Conservation (phyloP, 2,797 vertebrate species). For the Salarias fasciatus region DNA sequence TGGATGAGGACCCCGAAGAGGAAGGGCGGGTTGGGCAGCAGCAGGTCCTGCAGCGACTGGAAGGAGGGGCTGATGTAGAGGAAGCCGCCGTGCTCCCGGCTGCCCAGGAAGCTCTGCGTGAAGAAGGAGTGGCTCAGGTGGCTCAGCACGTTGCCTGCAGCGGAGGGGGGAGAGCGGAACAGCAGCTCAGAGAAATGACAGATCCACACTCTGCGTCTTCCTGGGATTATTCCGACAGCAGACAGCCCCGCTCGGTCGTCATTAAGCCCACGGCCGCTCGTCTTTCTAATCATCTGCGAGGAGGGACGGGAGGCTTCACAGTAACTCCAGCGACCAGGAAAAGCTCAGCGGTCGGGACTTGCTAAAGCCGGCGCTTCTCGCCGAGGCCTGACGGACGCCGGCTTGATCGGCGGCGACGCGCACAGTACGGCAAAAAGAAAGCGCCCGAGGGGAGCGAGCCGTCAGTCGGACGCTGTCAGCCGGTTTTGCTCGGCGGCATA, state of each 20-base stretch:
- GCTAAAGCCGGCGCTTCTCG: slow-evolving; percentile 55
- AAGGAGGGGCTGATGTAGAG: slow-evolving; percentile 94
- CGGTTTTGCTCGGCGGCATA: slow-evolving; percentile 41
- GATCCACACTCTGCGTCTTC: background rate
- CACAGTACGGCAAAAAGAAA: slow-evolving; percentile 54
- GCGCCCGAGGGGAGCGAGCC: slow-evolving; percentile 43
- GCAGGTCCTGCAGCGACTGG: slow-evolving; percentile 95
- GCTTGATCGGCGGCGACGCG: slow-evolving; percentile 54
- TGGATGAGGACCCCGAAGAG: slow-evolving; percentile 97
- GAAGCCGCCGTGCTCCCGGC: slow-evolving; percentile 97
- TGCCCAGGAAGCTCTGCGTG: slow-evolving; percentile 96
- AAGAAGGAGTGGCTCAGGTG: slow-evolving; percentile 98
- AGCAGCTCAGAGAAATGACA: background rate
- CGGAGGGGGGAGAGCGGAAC: background rate
- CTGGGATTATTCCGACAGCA: slow-evolving; percentile 11
- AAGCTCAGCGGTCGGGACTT: slow-evolving; percentile 26
- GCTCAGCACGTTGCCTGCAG: slow-evolving; percentile 90
- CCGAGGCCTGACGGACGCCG: slow-evolving; percentile 39
- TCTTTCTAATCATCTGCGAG: slow-evolving; percentile 26
- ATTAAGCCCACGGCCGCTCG: too few species aligned
- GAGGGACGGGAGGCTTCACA: slow-evolving; percentile 25
- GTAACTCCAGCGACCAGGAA: slow-evolving; percentile 22
- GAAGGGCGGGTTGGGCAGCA: slow-evolving; percentile 94
- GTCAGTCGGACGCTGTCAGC: slow-evolving; percentile 62
- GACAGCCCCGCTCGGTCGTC: too few species aligned